Evolutionary conservation across 2,797 vertebrate genomes (phyloP).

Genomic region (Margarornis squamiger): DNA sequence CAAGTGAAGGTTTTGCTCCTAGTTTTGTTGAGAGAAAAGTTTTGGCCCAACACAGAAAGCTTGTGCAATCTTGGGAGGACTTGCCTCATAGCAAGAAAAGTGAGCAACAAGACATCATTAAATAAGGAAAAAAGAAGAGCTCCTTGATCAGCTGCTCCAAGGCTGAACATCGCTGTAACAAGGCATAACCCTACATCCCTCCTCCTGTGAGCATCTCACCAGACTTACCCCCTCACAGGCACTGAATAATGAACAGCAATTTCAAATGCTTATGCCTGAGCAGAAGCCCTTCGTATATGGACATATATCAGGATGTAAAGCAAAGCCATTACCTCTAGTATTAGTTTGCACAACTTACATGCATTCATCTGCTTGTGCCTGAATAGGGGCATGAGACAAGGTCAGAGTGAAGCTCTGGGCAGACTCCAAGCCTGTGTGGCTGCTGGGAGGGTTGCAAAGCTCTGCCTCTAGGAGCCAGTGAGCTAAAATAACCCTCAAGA

Average conservation of each 20-base stretch:
- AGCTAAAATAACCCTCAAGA: not conserved
- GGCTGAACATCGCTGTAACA: accelerated
- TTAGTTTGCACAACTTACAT: not conserved
- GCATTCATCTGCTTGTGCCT: not conserved
- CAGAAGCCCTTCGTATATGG: not conserved
- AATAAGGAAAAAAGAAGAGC: not conserved
- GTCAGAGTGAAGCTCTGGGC: not conserved
- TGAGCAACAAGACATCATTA: not conserved
- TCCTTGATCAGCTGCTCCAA: not conserved
- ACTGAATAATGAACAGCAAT: not conserved
- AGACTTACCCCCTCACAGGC: not conserved
- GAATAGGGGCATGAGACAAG: not conserved
- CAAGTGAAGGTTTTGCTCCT: not conserved
- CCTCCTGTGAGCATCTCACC: not conserved
- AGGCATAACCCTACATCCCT: not conserved
- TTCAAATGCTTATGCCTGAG: not conserved
- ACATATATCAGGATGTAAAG: not conserved
- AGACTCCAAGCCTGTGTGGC: not conserved
- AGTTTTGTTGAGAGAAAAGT: not conserved
- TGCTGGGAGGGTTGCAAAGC: not conserved
- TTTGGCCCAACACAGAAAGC: not conserved
- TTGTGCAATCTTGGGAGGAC: not conserved
- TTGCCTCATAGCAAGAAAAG: not conserved
- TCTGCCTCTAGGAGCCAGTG: not conserved
- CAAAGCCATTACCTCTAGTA: not conserved